Conservation (phyloP, 2,113 vertebrate species). For the Acanthochromis polyacanthus region DNA sequence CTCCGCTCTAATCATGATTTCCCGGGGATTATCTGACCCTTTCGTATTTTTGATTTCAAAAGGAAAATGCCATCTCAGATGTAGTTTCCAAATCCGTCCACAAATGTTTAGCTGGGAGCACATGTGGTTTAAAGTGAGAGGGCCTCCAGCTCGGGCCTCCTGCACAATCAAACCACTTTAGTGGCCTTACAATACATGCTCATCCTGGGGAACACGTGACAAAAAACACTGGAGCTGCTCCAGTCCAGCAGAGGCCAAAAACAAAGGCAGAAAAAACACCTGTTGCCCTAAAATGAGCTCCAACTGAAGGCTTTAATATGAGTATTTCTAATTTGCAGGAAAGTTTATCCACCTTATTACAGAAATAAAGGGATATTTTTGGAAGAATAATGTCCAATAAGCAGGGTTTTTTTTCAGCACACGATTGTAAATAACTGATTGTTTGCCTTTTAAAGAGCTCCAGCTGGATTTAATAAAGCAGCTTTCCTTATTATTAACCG, state of each 20-base stretch:
- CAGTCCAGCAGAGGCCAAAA: not conserved
- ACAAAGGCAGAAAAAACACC: conserved; percentile 38
- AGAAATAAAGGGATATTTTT: not conserved
- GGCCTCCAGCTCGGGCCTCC: conserved; percentile 45
- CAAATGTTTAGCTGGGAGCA: conserved; percentile 47
- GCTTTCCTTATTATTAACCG: conserved; percentile 49
- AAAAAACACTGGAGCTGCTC: not conserved
- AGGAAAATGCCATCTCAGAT: conserved; percentile 48
- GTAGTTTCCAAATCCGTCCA: conserved; percentile 49
- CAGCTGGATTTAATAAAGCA: conserved; percentile 45
- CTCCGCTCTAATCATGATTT: conserved; percentile 31
- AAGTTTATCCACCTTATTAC: not conserved
- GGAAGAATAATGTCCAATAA: not conserved
- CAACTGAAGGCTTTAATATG: not conserved
- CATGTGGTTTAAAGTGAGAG: conserved; percentile 13
- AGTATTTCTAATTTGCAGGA: conserved; percentile 8
- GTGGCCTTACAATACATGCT: conserved; percentile 5
- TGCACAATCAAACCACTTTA: conserved; percentile 36
- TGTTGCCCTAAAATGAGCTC: conserved; percentile 30
- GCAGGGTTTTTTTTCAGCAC: not conserved
- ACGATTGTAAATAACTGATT: conserved; percentile 26
- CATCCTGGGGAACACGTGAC: conserved; percentile 47
- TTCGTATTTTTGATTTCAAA: conserved; percentile 43
- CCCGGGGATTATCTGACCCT: conserved; percentile 51
- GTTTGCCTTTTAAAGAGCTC: conserved; percentile 18